phyloP scores from a whole-genome alignment of 64 coral and sea anemone species.

The Platygyra sinensis region DNA sequence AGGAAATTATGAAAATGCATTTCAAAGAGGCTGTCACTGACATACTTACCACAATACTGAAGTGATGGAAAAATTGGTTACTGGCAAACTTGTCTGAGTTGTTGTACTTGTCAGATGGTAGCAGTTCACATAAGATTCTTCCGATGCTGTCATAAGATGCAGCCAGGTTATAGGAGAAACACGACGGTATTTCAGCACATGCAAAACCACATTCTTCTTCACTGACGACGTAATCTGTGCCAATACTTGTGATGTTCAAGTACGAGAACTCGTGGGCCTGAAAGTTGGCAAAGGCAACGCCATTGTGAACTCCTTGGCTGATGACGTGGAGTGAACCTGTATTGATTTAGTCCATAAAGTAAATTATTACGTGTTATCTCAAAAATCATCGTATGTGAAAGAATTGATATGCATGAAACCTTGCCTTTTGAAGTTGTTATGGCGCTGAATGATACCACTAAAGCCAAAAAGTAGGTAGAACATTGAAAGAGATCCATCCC shows the following conservation, averaged over 20 bases:
- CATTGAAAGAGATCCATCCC: too few species aligned
- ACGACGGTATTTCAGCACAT: background rate
- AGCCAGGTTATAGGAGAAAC: background rate
- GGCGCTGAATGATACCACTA: too few species aligned
- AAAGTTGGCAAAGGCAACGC: background rate
- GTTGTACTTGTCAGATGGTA: slow-evolving; percentile 2
- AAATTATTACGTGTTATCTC: too few species aligned
- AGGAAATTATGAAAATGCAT: too few species aligned
- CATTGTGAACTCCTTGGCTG: too few species aligned
- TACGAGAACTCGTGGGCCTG: background rate
- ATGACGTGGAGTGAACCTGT: too few species aligned
- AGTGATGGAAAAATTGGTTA: background rate
- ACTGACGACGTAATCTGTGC: background rate
- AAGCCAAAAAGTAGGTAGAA: too few species aligned
- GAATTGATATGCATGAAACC: too few species aligned
- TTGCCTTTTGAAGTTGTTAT: too few species aligned
- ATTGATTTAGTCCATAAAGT: too few species aligned
- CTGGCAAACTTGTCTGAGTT: background rate
- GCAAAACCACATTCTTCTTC: background rate
- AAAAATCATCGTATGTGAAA: too few species aligned
- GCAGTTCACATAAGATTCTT: background rate
- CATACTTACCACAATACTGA: background rate
- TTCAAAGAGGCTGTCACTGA: background rate
- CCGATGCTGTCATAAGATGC: background rate
- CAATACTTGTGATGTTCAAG: background rate